Evolutionary conservation across 2,113 vertebrate species (phyloP).

Genomic region (Hassar affinis): DNA sequence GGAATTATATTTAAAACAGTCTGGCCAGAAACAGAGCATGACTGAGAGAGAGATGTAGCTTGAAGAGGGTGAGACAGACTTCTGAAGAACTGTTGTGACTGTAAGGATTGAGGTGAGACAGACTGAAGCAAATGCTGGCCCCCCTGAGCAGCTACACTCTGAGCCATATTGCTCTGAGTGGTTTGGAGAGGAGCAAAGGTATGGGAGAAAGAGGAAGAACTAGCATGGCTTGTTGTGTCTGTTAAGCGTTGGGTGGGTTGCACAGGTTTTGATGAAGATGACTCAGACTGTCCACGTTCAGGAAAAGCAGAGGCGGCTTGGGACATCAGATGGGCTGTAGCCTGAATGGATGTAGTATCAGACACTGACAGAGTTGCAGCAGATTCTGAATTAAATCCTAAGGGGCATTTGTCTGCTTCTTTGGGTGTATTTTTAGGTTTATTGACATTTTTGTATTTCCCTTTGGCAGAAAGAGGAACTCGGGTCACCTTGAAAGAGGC

Average conservation of each 20-base stretch:
- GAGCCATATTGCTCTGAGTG: background rate
- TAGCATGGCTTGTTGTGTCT: background rate
- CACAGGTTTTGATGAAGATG: background rate
- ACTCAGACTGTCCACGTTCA: background rate
- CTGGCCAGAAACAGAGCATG: background rate
- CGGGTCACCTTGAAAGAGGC: conserved; percentile 26
- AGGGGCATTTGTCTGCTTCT: background rate
- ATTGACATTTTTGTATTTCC: background rate
- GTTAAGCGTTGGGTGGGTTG: background rate
- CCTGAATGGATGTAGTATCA: background rate
- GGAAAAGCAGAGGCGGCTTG: background rate
- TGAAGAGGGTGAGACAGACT: background rate
- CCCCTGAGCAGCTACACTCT: background rate
- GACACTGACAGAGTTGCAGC: background rate
- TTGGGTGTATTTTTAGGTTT: background rate
- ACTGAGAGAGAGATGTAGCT: background rate
- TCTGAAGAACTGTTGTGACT: background rate
- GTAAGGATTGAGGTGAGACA: background rate
- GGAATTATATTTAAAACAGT: background rate
- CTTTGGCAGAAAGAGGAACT: conserved; percentile 13
- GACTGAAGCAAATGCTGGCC: background rate
- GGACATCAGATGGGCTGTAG: background rate
- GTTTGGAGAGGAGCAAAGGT: background rate
- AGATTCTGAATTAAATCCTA: background rate
- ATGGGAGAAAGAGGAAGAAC: background rate